A percentile compares a stretch with the other conserved stretches of the same genome.
These are phyloP conservation scores for Acronicta psi DNA, from an alignment of 2,888 invertebrate species.

Conservation along the genomic window DNA sequence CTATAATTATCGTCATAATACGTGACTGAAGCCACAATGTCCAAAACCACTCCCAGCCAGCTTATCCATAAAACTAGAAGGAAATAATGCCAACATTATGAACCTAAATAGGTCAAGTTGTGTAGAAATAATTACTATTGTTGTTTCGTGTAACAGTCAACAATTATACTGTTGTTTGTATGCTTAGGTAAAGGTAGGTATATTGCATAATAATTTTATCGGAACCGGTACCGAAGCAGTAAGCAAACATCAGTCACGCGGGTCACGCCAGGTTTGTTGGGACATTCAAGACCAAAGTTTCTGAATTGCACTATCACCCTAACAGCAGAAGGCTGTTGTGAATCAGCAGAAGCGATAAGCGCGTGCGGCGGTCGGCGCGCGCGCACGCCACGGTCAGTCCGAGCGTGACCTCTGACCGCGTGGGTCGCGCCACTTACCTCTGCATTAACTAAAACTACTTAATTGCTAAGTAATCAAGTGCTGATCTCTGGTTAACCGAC, in stretches of 20 bases:
- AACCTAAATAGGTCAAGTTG: too few relatives aligned
- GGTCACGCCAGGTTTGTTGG: not conserved
- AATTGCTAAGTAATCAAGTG: constrained; percentile 23
- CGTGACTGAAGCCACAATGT: too few relatives aligned
- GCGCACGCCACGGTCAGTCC: constrained; percentile 64
- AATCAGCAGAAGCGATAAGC: constrained; percentile 77
- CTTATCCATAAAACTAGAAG: too few relatives aligned
- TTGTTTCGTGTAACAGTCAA: too few relatives aligned
- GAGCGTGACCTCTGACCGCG: constrained; percentile 81
- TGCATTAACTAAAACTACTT: constrained; percentile 9
- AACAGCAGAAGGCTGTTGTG: constrained; percentile 57
- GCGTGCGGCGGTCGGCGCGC: constrained; percentile 50
- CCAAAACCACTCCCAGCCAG: too few relatives aligned
- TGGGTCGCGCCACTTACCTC: constrained; percentile 59
- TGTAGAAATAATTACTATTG: too few relatives aligned
- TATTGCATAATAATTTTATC: too few relatives aligned
- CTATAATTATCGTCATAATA: too few relatives aligned
- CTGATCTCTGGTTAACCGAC: constrained; percentile 1
- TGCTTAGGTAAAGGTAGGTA: too few relatives aligned
- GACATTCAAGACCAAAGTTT: constrained; percentile 13
- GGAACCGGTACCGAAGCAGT: too few relatives aligned
- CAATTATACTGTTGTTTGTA: too few relatives aligned
- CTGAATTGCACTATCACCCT: constrained; percentile 42
- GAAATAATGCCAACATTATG: too few relatives aligned
- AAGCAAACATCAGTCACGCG: not conserved